Evolutionary conservation across 2,113 vertebrate species (phyloP).

Genomic region (Caloenas nicobarica): DNA sequence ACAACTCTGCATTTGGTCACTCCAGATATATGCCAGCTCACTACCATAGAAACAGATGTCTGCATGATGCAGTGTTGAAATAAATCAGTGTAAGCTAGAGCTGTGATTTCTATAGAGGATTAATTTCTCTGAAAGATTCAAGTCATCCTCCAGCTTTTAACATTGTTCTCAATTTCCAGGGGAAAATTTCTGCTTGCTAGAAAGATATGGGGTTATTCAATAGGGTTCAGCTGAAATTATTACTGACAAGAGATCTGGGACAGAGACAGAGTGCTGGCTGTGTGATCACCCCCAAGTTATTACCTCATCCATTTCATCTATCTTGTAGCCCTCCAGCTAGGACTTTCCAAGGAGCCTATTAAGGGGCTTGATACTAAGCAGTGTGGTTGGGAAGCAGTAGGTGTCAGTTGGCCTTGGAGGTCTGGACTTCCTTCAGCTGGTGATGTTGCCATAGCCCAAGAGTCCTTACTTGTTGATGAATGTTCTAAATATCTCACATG

Average conservation of each 20-base stretch:
- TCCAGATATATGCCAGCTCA: not conserved
- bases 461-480: not conserved
- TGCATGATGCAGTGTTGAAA: not conserved
- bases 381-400: not conserved
- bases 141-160: not conserved
- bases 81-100: not conserved
- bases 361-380: not conserved
- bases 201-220: not conserved
- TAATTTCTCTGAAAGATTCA: not conserved
- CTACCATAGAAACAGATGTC: not conserved
- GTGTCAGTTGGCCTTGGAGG: not conserved
- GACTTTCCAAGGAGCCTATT: not conserved
- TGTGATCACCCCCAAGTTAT: not conserved
- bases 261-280: not conserved
- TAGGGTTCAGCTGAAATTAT: not conserved
- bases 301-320: not conserved
- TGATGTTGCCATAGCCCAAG: not conserved
- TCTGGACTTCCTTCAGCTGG: not conserved
- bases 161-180: not conserved
- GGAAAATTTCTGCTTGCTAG: not conserved
- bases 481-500: not conserved
- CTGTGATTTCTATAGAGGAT: not conserved
- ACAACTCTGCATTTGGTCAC: not conserved
- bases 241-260: not conserved
- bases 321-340: not conserved